phyloP scores from a whole-genome alignment of 2,888 invertebrate species.

The Atethmia centrago region DNA sequence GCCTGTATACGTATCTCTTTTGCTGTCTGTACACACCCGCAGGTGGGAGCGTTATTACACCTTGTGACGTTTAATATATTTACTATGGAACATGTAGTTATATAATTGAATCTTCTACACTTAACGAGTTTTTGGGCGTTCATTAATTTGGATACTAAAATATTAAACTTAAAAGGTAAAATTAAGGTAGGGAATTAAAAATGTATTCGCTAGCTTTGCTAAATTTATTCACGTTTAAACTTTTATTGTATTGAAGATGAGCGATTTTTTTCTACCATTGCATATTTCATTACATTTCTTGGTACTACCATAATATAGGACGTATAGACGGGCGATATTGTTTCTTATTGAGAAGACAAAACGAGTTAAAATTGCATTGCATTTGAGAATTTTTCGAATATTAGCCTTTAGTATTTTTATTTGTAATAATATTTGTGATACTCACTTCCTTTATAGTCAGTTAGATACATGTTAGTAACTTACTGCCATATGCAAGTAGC shows the following conservation, averaged over 20 bases:
- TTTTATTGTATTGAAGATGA: neutral
- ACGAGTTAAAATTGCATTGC: neutral
- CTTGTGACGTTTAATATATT: constrained; percentile 31
- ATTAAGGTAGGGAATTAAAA: neutral
- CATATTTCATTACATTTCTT: neutral
- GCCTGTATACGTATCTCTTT: neutral
- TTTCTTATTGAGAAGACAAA: neutral
- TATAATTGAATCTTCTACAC: constrained; percentile 9
- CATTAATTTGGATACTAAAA: constrained; percentile 9
- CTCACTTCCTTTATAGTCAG: neutral
- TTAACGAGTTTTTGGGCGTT: constrained; percentile 15
- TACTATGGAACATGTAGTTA: constrained; percentile 24
- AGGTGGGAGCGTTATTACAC: constrained; percentile 32
- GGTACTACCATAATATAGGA: neutral
- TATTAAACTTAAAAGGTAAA: no score
- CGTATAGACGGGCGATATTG: neutral
- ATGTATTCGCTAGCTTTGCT: neutral
- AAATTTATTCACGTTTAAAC: neutral
- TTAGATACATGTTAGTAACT: no score
- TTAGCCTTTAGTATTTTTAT: neutral
- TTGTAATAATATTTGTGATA: neutral
- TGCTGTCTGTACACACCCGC: constrained; percentile 25
- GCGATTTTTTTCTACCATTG: neutral
- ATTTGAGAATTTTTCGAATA: neutral
- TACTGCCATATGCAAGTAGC: no score